A percentile compares a stretch with the other conserved stretches of the same genome.
Conservation (phyloP, 2,113 vertebrate species). For the Gymnocephalus cernua region DNA sequence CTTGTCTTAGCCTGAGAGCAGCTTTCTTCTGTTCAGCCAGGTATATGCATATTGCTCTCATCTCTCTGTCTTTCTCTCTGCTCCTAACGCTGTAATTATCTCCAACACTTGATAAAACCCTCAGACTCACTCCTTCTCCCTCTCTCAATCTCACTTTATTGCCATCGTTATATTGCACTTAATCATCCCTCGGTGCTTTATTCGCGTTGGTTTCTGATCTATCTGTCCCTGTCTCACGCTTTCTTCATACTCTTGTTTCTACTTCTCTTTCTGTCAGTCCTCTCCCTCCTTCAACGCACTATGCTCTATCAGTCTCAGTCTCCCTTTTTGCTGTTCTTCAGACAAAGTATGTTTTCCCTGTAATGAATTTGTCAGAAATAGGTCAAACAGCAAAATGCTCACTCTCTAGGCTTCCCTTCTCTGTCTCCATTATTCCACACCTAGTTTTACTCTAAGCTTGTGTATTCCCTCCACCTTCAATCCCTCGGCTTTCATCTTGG, state of each 20-base stretch:
- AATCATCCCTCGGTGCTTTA: conserved; percentile 50
- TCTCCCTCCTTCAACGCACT: neutral
- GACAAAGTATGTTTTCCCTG: conserved; percentile 14
- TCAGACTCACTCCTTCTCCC: conserved; percentile 17
- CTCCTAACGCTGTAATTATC: conserved; percentile 63
- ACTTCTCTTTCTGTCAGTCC: neutral
- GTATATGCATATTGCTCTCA: conserved; percentile 20
- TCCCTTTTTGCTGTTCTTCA: neutral
- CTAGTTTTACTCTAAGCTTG: conserved; percentile 31
- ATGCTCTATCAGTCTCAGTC: too few species aligned
- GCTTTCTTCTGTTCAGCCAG: conserved; percentile 42
- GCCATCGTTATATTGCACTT: conserved; percentile 62
- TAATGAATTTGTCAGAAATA: conserved; percentile 31
- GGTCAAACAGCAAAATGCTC: conserved; percentile 28
- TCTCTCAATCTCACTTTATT: conserved; percentile 57
- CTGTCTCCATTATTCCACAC: conserved; percentile 5
- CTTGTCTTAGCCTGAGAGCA: neutral
- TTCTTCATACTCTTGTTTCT: neutral
- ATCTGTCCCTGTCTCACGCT: neutral
- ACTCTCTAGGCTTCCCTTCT: neutral
- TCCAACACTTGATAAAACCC: conserved; percentile 60
- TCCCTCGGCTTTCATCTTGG: conserved; percentile 45
- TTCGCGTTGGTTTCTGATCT: conserved; percentile 17
- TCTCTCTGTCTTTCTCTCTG: conserved; percentile 9
- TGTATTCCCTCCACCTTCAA: conserved; percentile 32